These are phyloP conservation scores for Morone chrysops DNA, from an alignment of 2,113 vertebrate species.

Conservation along the genomic window DNA sequence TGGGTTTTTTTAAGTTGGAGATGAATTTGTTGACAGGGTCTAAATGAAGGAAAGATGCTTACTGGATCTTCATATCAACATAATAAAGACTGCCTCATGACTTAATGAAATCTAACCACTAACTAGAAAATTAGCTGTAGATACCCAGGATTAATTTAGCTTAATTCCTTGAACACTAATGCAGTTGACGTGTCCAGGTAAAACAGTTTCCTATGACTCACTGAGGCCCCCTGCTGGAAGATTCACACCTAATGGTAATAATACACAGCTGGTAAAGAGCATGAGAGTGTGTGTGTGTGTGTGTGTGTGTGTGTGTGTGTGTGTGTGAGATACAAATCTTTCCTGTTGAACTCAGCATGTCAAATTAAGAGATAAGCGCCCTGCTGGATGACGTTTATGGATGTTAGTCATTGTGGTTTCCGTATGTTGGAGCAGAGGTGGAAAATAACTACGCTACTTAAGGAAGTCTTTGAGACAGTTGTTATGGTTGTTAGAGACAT, in stretches of 20 bases:
- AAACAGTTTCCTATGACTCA: slow-evolving; percentile 82
- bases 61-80: slow-evolving; percentile 45
- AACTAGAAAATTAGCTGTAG: slow-evolving; percentile 36
- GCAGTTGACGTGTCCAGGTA: slow-evolving; percentile 76
- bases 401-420: slow-evolving; percentile 40
- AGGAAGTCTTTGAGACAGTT: not conserved
- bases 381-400: not conserved
- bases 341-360: slow-evolving; percentile 10
- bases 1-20: not conserved
- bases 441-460: slow-evolving; percentile 28
- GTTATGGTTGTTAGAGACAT: not conserved
- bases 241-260: slow-evolving; percentile 70
- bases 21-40: not conserved
- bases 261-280: slow-evolving; percentile 32
- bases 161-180: slow-evolving; percentile 57
- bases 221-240: slow-evolving; percentile 78
- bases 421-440: slow-evolving; percentile 3
- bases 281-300: slow-evolving; percentile 10
- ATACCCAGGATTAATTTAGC: slow-evolving; percentile 24
- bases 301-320: slow-evolving; percentile 3
- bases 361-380: not conserved
- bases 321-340: not conserved
- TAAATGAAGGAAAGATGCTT: slow-evolving; percentile 32
- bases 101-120: slow-evolving; percentile 54
- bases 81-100: not conserved